Percentiles rank a stretch among this genome's conserved stretches.
Evolutionary conservation across 2,888 invertebrate species (phyloP).

Genomic region (Calameuta idolon): DNA sequence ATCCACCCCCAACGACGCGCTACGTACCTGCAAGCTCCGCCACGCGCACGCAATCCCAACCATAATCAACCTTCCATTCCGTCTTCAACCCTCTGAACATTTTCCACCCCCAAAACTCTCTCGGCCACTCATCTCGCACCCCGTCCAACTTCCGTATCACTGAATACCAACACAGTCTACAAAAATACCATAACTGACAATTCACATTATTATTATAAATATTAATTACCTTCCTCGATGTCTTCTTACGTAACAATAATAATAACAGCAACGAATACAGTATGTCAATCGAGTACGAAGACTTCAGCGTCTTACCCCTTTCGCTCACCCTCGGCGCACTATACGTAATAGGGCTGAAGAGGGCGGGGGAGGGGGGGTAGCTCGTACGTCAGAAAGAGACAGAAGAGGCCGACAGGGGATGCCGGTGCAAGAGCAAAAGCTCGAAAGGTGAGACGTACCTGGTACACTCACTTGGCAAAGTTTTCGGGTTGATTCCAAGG

Average conservation of each 20-base stretch:
- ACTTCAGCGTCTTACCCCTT: slow-evolving; percentile 47
- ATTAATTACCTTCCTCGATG: background rate
- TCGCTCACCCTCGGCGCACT: slow-evolving; percentile 28
- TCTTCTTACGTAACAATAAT: background rate
- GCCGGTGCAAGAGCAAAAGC: slow-evolving; percentile 23
- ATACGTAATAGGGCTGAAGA: background rate
- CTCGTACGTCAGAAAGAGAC: slow-evolving; percentile 14
- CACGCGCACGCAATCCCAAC: background rate
- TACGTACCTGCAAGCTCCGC: background rate
- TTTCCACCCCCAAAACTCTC: background rate
- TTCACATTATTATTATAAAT: background rate
- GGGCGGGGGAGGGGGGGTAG: background rate
- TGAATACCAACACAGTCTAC: background rate
- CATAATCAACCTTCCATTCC: background rate
- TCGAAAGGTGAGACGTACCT: slow-evolving; percentile 18
- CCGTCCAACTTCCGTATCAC: background rate
- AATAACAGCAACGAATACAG: background rate
- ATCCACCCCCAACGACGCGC: slow-evolving; percentile 10
- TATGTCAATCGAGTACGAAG: slow-evolving; percentile 45
- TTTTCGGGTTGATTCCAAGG: slow-evolving; percentile 18
- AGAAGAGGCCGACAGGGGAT: slow-evolving; percentile 21
- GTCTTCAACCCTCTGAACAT: background rate
- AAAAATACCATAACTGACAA: background rate
- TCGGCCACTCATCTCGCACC: background rate
- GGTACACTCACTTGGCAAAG: background rate